Conservation (phyloP, 92 coral and sea anemone genomes). For the Palythoa caribaeorum region DNA sequence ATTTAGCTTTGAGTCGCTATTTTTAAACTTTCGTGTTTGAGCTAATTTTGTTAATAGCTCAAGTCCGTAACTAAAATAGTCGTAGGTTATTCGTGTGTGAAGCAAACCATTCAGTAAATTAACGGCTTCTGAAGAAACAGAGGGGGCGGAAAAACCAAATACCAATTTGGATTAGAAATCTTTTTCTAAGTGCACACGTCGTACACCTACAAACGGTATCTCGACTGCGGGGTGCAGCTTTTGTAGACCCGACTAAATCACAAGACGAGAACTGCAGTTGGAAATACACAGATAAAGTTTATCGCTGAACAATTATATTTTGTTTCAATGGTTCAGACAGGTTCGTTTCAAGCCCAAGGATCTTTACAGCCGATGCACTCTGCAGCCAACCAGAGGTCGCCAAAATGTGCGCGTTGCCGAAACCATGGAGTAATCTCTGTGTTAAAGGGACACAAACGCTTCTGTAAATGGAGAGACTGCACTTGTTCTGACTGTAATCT, state of each 20-base stretch:
- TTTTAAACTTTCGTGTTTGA: not conserved
- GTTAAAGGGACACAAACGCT: slow-evolving; percentile 98
- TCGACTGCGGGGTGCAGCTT: slow-evolving; percentile 30
- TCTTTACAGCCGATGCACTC: slow-evolving; percentile 38
- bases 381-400: slow-evolving; percentile 77
- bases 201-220: slow-evolving; percentile 9
- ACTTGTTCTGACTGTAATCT: slow-evolving; percentile 95
- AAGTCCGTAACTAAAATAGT: slow-evolving; percentile 19
- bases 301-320: not conserved
- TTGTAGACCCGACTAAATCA: not conserved
- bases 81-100: slow-evolving; percentile 33
- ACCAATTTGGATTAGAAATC: slow-evolving; percentile 22
- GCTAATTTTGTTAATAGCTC: not conserved
- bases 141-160: slow-evolving; percentile 6
- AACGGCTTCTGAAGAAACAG: slow-evolving; percentile 13
- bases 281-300: slow-evolving; percentile 15
- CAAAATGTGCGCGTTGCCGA: slow-evolving; percentile 98
- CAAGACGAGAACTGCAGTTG: slow-evolving; percentile 6
- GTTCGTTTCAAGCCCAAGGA: slow-evolving; percentile 44
- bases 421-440: slow-evolving; percentile 98
- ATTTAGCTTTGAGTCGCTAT: not conserved
- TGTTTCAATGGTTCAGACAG: slow-evolving; percentile 54
- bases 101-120: slow-evolving; percentile 5
- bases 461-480: slow-evolving; percentile 99
- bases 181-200: slow-evolving; percentile 8